phyloP scores from a whole-genome alignment of 1,140 invertebrate genomes.

The Lasaia peninsularis region DNA sequence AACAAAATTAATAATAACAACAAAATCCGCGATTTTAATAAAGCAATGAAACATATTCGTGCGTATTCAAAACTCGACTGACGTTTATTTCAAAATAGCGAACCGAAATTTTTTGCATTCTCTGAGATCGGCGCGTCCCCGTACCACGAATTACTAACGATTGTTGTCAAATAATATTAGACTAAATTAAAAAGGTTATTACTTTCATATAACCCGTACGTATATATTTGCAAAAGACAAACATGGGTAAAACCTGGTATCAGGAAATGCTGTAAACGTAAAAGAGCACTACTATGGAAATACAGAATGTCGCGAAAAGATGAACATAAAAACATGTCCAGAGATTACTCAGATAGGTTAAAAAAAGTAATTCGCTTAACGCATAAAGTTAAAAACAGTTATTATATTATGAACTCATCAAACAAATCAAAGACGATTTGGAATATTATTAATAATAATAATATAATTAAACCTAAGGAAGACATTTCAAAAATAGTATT shows the following conservation, averaged over 20 bases:
- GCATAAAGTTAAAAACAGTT: not conserved
- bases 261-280: not conserved
- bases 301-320: slow-evolving; percentile 1
- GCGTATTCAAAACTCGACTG: no score
- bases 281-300: not conserved
- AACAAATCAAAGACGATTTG: not conserved
- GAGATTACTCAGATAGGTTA: no score
- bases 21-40: no score
- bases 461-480: not conserved
- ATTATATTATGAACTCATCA: not conserved
- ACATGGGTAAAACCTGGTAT: not conserved
- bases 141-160: no score
- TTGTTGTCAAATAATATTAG: no score
- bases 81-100: no score
- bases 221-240: not conserved
- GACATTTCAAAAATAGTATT: not conserved
- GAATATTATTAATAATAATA: not conserved
- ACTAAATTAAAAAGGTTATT: no score
- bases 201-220: no score
- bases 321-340: not conserved
- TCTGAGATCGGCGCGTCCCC: no score
- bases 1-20: no score
- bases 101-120: no score
- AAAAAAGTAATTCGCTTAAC: not conserved
- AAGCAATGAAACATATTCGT: no score